Percentiles rank a stretch among this genome's conserved stretches.
Conservation (phyloP, 2,797 vertebrate species). For the Sebastes kiyomatsui region DNA sequence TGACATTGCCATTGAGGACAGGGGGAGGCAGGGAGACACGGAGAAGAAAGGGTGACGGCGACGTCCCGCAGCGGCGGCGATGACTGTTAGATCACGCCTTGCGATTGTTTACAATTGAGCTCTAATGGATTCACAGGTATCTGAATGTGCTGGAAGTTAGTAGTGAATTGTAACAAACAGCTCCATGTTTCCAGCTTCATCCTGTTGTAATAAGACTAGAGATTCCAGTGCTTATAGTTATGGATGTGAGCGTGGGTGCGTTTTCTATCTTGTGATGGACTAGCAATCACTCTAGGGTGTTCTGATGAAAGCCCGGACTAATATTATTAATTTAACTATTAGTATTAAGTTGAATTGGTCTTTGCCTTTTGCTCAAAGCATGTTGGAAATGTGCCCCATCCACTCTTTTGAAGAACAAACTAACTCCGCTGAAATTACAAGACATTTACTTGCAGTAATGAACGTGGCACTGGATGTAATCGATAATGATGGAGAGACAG, state of each 20-base stretch:
- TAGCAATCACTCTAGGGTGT: neutral
- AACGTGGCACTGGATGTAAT: constrained; percentile 11
- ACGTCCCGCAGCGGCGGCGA: neutral
- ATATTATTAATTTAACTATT: neutral
- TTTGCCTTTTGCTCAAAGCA: constrained; percentile 12
- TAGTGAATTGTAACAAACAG: neutral
- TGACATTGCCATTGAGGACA: constrained; percentile 76
- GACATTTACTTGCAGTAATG: neutral
- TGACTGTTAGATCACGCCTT: constrained; percentile 20
- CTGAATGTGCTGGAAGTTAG: neutral
- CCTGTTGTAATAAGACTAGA: neutral
- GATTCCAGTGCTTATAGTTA: neutral
- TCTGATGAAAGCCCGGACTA: neutral
- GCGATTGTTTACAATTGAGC: constrained; percentile 28
- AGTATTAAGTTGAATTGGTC: neutral
- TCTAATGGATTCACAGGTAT: constrained; percentile 7
- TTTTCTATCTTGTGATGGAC: neutral
- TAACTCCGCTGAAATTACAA: constrained; percentile 4
- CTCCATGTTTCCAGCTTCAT: neutral
- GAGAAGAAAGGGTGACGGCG: constrained; percentile 20
- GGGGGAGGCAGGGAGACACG: constrained; percentile 33
- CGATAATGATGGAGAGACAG: constrained; percentile 11
- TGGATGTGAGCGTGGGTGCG: neutral
- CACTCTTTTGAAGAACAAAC: neutral
- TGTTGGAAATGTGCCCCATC: neutral